Base-by-base conservation (phyloP, 2,888 invertebrate genomes). In the Diaperis boleti region DNA sequence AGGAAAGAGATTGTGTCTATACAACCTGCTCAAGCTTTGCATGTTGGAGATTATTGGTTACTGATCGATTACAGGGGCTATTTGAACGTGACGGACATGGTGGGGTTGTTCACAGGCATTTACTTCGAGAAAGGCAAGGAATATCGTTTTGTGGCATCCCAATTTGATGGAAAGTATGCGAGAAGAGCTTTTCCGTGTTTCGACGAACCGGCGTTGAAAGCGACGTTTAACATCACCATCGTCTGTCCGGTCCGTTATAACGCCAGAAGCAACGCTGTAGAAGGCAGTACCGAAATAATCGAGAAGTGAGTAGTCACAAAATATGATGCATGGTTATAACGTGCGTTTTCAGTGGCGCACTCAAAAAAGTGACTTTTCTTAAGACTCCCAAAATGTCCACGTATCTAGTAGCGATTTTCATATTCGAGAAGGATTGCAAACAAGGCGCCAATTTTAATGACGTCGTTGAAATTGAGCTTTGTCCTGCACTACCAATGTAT, bases 361-460 rank as follows among this genome's bases (percentile, higher is more conserved):
- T 44, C 5, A 18, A 6, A 17, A 65, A 55, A 1, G 31, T 50
- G 13, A 29, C 20, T n/a, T 83, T 80, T 14, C 5, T 4, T 33
- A 65, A 76, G 47, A 83, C 70, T 15, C 85, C 85, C 1, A 11
- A 74, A 1, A 85, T 85, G 85, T 89, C 89, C 2, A 88, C 90
- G 0, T 92, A 92, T 71, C 82, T 92, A 3, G 82, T 92, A 17
- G 91, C 91, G 0, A 83, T 91, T 64, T 85, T 89, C 6, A 87
- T 91, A 1, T 88, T 88, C 59, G 85, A 89, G 59, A 89, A 88
- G 72, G 42, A 50, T 2, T 61, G 41, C 33, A 39, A 41, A 1
- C 37, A 37, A 0, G 22, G 57, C 3, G 13, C 35, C 0, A 37
- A 5, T 1, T 57, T 56, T 3, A 64, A 67, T n/a, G n/a, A n/a